phyloP scores from a whole-genome alignment of 2,113 vertebrate genomes.

The Antigone vipio region DNA sequence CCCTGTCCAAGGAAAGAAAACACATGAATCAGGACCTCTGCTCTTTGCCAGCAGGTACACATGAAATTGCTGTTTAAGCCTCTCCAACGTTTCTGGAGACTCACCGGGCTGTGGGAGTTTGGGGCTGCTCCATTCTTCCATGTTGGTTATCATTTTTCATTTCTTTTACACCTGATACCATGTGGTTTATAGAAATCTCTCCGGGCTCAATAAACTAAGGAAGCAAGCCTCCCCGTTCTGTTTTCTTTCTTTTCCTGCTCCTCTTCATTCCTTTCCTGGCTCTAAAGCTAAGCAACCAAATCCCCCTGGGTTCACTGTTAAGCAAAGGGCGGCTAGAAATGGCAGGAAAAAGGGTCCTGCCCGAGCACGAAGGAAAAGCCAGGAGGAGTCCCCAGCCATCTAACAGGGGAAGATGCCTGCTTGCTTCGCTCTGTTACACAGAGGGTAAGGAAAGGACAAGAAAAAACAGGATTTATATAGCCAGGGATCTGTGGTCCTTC shows the following conservation, averaged over 20 bases:
- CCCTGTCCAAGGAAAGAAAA: neutral
- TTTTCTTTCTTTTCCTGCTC: neutral
- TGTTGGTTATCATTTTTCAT: neutral
- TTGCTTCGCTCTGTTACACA: neutral
- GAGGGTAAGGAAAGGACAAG: neutral
- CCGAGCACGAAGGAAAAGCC: neutral
- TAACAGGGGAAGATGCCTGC: neutral
- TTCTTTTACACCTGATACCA: constrained; percentile 16
- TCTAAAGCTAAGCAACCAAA: neutral
- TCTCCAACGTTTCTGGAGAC: neutral
- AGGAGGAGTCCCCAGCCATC: neutral
- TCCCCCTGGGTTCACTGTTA: neutral
- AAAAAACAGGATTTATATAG: neutral
- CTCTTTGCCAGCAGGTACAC: neutral
- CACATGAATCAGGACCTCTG: neutral
- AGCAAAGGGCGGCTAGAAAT: neutral
- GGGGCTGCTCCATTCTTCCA: neutral
- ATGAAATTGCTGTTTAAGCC: neutral
- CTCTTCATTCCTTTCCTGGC: neutral
- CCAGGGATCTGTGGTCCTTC: neutral
- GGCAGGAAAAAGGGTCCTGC: neutral
- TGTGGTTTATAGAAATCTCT: neutral
- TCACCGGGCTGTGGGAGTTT: neutral
- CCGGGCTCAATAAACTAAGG: neutral
- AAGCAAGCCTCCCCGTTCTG: neutral